These are phyloP conservation scores for Polyploca ridens DNA, from an alignment of 2,888 invertebrate species.

Conservation along the genomic window DNA sequence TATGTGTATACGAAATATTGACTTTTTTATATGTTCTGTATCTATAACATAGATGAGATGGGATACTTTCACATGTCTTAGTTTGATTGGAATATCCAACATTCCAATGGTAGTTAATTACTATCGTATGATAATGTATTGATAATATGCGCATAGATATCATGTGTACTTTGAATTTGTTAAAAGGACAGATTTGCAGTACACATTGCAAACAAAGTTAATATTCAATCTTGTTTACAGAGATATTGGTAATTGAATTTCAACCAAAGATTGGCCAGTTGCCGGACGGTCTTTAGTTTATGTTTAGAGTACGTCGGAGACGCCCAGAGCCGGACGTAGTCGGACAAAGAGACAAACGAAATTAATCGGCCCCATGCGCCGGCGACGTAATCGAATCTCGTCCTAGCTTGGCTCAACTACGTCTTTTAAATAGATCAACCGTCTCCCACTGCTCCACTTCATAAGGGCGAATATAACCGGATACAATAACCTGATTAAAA, in stretches of 20 bases:
- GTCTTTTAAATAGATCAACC: conserved; percentile 62
- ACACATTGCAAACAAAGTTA: not conserved
- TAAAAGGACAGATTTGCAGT: not conserved
- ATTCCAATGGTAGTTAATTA: too few relatives aligned
- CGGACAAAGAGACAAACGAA: conserved; percentile 80
- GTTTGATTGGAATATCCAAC: too few relatives aligned
- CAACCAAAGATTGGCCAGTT: conserved; percentile 63
- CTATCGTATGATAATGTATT: too few relatives aligned
- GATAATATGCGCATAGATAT: not conserved
- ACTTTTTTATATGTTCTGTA: too few relatives aligned
- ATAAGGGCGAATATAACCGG: not conserved
- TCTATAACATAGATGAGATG: too few relatives aligned
- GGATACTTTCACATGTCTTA: too few relatives aligned
- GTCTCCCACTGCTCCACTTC: conserved; percentile 8
- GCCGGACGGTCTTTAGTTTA: conserved; percentile 70
- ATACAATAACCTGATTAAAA: not conserved
- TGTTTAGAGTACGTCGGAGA: conserved; percentile 48
- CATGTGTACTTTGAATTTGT: not conserved
- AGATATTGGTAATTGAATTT: conserved; percentile 75
- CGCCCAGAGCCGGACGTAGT: conserved; percentile 41
- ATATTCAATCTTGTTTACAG: conserved; percentile 42
- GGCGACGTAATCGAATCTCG: conserved; percentile 71
- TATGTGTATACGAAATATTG: too few relatives aligned
- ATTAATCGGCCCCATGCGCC: conserved; percentile 78
- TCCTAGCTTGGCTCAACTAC: conserved; percentile 41